Evolutionary conservation across 2,888 invertebrate genomes (phyloP), one percentile per base, ranked within the genome.

Genomic region (Heterodera filipjevi): DNA sequence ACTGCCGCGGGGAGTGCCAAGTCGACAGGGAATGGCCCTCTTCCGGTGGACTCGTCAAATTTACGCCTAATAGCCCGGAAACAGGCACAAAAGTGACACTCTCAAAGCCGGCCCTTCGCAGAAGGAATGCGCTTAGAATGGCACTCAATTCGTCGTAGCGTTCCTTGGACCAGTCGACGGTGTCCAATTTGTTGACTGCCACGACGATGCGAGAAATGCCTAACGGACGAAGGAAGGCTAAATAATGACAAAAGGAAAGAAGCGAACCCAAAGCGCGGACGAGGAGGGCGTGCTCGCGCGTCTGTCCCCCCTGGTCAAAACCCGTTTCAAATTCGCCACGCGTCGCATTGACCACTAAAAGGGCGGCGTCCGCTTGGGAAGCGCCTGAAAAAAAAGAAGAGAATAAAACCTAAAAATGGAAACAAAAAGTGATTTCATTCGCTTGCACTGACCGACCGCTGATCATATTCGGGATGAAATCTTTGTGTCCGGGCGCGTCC

Each of bases 381-480:
- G 98, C 96, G 27, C 98, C 98, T 87, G 32, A 75, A 85, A 78
- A 16, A 14, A 53, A 70, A 22, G n/a, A 32, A 32, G 22, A 35
- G 32, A 32, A 10, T 27, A 27, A 27, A 59, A 8, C 6, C 49
- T 27, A 27, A 59, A n/a, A n/a, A 8, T 3, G 71, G 2, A 70
- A 76, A 10, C 66, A 76, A 35, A 71, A 76, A 6, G n/a, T 10
- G 39, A 10, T 39, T 27, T 8, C 27, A 46, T 44, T 12, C 22
- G 22, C 19, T 27, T 22, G 44, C 19, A 46, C 35, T 32, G 33
- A 33, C 81, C 59, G 80, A 91, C 91, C 91, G 22, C 94, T 95
- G 85, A 99, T 99, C 98, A 99, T 99, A 88, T 99, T 98, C 2
- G 99, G 98, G 89, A 99, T 98, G 89, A 99, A 99, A 90, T 99